phyloP scores from a whole-genome alignment of 2,888 invertebrate species.

The Chloroclysta siterata region DNA sequence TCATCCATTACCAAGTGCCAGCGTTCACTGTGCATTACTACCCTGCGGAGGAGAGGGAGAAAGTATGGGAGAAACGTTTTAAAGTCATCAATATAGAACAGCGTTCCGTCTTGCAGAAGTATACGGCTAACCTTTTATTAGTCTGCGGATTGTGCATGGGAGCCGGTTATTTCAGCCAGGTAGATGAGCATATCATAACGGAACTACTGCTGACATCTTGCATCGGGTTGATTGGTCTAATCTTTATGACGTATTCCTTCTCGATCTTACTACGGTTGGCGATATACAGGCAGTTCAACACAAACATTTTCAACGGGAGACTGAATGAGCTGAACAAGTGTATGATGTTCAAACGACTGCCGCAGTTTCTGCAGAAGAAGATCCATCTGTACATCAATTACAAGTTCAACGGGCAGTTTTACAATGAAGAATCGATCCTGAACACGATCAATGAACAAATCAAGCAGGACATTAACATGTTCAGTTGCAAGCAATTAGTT shows the following conservation, averaged over 20 bases:
- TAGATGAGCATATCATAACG: constrained; percentile 48
- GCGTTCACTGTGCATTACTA: constrained; percentile 52
- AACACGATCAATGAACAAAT: constrained; percentile 71
- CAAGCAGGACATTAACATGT: constrained; percentile 82
- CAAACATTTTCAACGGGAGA: constrained; percentile 57
- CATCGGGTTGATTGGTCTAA: constrained; percentile 54
- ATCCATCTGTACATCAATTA: constrained; percentile 61
- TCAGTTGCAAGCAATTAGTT: constrained; percentile 82
- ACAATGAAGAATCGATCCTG: constrained; percentile 60
- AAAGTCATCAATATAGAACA: constrained; percentile 31
- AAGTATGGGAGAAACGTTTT: constrained; percentile 50
- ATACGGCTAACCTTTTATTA: constrained; percentile 57
- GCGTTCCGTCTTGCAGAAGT: constrained; percentile 49
- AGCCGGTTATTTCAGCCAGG: constrained; percentile 52
- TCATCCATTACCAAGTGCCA: constrained; percentile 62
- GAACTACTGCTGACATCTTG: constrained; percentile 52
- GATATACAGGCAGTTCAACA: constrained; percentile 54
- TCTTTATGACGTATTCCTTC: constrained; percentile 56
- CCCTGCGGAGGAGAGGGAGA: constrained; percentile 32
- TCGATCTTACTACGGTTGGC: constrained; percentile 55
- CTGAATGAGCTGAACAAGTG: constrained; percentile 58
- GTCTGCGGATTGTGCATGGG: constrained; percentile 59
- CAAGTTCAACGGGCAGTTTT: constrained; percentile 63
- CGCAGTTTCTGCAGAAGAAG: constrained; percentile 56
- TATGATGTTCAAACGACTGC: constrained; percentile 56